Evolutionary conservation across 1,140 invertebrate species (phyloP), one percentile per base, ranked within the genome.

Genomic region (Achroia grisella): DNA sequence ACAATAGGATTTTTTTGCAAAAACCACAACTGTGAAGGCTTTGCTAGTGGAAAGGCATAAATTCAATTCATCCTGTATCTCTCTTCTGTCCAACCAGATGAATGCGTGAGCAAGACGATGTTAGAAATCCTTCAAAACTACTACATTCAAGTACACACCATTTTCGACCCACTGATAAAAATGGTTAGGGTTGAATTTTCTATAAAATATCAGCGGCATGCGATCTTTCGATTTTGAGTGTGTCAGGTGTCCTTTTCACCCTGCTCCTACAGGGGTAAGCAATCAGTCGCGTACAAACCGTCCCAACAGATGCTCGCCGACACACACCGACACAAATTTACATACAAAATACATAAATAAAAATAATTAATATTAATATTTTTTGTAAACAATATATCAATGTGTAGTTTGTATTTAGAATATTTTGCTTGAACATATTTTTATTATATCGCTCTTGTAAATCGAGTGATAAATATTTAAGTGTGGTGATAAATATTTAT

Each of bases 61-160:
- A 80, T 80, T 79, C 66, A 79, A 80, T 83, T 81, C 70, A 70
- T 73, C 65, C 66, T 73, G 71, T 74, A 70, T 83, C 67, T 77
- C 49, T 68, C 62, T 73, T 70, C 57, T 56, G 52, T 65, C 76
- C 74, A 80, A 78, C 69, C 78, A 71, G 67, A 63, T 48, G 60
- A 71, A 56, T 56, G 77, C 52, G 64, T 53, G 65, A 84, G 64
- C 46, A 65, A 61, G 77, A 84, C 50, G 47, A 53, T 44, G 40
- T 29, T 48, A 78, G 41, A 60, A 51, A 71, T 80, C 77, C 74
- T 79, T 75, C 71, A 70, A 68, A 80, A 53, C 46, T 64, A n/a
- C 61, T 48, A 44, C 46, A 3, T 46, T 54, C 44, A 8, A n/a
- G 11, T 0, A 4, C 35, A 57, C 6, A 10, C 8, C 4, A 71